These are phyloP conservation scores for Stenotaenia linearis DNA, from an alignment of 2,888 invertebrate species.

Conservation along the genomic window DNA sequence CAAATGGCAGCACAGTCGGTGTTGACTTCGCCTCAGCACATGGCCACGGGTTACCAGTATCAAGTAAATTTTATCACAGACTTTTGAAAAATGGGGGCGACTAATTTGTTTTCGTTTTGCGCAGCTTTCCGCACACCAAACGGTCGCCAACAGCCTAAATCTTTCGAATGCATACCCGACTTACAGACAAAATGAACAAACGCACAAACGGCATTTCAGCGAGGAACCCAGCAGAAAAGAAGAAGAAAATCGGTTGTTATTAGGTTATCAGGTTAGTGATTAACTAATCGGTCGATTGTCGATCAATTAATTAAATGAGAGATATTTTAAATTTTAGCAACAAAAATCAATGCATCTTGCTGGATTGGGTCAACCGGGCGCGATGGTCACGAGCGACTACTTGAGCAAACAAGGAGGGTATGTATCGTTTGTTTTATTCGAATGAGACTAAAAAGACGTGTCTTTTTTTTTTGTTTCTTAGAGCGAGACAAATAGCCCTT, in stretches of 20 bases:
- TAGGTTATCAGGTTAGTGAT: constrained; percentile 5
- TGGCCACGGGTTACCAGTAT: constrained; percentile 21
- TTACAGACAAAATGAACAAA: constrained; percentile 26
- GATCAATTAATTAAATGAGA: too few species aligned
- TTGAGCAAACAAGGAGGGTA: constrained; percentile 29
- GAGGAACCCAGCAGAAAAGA: constrained; percentile 27
- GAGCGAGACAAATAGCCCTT: neutral
- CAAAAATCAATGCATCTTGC: neutral
- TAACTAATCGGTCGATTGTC: too few species aligned
- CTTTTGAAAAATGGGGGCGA: too few species aligned
- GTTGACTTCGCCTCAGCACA: neutral
- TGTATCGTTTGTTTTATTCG: neutral
- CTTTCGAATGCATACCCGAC: neutral
- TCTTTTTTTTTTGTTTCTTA: neutral
- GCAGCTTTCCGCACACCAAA: neutral
- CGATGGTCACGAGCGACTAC: neutral
- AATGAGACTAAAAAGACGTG: neutral
- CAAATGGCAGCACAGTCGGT: neutral
- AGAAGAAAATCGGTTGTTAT: neutral
- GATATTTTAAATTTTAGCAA: too few species aligned
- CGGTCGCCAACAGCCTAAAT: neutral
- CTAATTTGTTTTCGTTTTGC: too few species aligned
- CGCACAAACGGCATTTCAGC: constrained; percentile 26
- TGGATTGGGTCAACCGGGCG: neutral
- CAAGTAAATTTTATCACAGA: too few species aligned